Base-by-base conservation (phyloP, 2,113 vertebrate species). In the Leucosticte australis region DNA sequence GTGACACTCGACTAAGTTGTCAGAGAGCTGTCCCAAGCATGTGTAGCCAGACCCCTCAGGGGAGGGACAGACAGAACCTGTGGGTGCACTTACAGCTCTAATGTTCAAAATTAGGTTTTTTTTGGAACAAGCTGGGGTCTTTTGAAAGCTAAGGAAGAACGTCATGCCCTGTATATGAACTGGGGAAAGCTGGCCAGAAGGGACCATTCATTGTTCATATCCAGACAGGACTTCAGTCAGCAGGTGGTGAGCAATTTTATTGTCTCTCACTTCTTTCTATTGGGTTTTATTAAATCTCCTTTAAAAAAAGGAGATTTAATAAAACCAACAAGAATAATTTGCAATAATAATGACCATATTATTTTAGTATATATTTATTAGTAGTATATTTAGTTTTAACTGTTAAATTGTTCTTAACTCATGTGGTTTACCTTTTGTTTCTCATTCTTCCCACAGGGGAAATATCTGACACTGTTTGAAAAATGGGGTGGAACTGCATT, bases 41-140 rank as follows among this genome's bases (percentile, higher is more conserved):
- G 10, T 21, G 9, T 10, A 80, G 46, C 5, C 15, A 52, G 30
- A 56, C 2, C 5, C 14, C 10, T 41, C 1, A 1, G n/a, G 4
- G 3, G 4, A 37, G 21, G 16, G 30, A 26, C 30, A 79, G 47
- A 21, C 22, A 78, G 37, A 83, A 22, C 8, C 15, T 56, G 7
- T 16, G 52, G 14, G 17, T 33, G 14, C 12, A 56, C 10, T 33
- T 37, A 16, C 7, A 6, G 6, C 11, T 53, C 11, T 60, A 22
- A 44, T 30, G 14, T 10, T 21, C 18, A 44, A 21, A 26, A 42
- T 2, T 3, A 31, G 31, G 23, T 2, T 2, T 79, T 65, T 68
- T 73, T 37, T 67, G 65, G 4, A 52, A n/a, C 7, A 91, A 67
- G 4, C 9, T 33, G 11, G 11, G 8, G 6, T 56, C 33, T 82